A percentile compares a stretch with the other conserved stretches of the same genome.
Evolutionary conservation across 2,113 vertebrate genomes (phyloP).

Genomic region (Plotosus lineatus): DNA sequence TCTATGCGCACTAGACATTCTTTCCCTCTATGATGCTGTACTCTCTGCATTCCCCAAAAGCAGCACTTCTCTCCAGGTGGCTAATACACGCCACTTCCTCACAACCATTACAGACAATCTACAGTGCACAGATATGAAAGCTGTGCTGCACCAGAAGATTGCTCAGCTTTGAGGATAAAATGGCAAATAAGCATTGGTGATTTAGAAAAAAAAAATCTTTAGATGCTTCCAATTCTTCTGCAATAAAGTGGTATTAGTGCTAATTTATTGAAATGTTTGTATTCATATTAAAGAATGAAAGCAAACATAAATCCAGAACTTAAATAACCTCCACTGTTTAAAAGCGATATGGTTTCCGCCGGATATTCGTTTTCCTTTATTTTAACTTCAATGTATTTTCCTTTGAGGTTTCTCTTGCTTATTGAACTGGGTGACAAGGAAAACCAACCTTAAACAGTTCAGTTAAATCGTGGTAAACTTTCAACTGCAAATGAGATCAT

Average conservation of each 20-base stretch:
- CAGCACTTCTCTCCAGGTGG: slow-evolving; percentile 73
- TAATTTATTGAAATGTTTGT: no score
- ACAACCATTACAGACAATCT: slow-evolving; percentile 80
- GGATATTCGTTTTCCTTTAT: no score
- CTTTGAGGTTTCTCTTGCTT: neutral
- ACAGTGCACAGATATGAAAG: slow-evolving; percentile 74
- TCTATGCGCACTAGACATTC: slow-evolving; percentile 84
- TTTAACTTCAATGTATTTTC: no score
- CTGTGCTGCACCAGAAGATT: slow-evolving; percentile 88
- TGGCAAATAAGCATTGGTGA: neutral
- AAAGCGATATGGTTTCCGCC: no score
- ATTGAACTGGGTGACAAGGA: neutral
- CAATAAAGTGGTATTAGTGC: slow-evolving; percentile 11
- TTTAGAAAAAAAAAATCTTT: neutral
- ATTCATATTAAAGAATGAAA: no score
- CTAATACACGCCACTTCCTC: slow-evolving; percentile 86
- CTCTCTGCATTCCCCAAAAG: slow-evolving; percentile 69
- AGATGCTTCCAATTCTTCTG: neutral
- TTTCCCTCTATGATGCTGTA: slow-evolving; percentile 81
- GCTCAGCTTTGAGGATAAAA: slow-evolving; percentile 73
- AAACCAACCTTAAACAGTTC: neutral
- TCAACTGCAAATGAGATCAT: neutral
- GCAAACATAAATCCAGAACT: no score
- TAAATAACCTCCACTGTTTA: no score
- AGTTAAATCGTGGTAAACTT: neutral